Percentiles rank a stretch among this genome's conserved stretches.
phyloP scores from a whole-genome alignment of 2,797 vertebrate species.

The Argya squamiceps region DNA sequence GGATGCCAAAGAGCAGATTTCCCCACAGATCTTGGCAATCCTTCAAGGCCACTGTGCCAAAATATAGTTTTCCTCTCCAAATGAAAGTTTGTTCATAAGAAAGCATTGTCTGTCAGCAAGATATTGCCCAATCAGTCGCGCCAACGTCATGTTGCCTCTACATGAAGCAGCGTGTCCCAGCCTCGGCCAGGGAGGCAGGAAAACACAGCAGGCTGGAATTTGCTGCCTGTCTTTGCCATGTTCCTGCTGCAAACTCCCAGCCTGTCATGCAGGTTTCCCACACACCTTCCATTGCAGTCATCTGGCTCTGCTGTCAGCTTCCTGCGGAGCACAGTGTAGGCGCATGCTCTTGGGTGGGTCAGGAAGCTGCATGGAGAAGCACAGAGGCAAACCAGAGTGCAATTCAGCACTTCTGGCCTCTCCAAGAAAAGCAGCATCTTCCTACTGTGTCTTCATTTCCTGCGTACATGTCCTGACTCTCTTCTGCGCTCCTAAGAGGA shows the following conservation, averaged over 20 bases:
- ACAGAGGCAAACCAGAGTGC: background rate
- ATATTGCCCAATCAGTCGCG: background rate
- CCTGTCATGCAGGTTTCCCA: background rate
- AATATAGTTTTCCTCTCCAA: background rate
- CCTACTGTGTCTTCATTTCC: background rate
- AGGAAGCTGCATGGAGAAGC: background rate
- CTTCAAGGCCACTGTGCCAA: background rate
- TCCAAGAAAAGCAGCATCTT: background rate
- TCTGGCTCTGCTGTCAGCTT: background rate
- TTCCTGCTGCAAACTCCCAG: background rate
- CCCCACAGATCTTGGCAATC: background rate
- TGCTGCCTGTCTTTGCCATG: background rate
- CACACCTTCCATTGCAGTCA: background rate
- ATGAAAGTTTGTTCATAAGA: background rate
- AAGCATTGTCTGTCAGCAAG: background rate
- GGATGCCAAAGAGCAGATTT: background rate
- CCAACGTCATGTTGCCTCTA: background rate
- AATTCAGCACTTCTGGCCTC: background rate
- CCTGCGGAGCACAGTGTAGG: background rate
- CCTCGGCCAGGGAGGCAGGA: background rate
- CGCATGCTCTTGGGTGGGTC: background rate
- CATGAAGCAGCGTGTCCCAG: background rate
- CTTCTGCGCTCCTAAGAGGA: background rate
- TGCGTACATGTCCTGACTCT: background rate
- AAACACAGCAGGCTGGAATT: background rate